phyloP scores from a whole-genome alignment of 2,113 vertebrate species.

The Suncus etruscus region DNA sequence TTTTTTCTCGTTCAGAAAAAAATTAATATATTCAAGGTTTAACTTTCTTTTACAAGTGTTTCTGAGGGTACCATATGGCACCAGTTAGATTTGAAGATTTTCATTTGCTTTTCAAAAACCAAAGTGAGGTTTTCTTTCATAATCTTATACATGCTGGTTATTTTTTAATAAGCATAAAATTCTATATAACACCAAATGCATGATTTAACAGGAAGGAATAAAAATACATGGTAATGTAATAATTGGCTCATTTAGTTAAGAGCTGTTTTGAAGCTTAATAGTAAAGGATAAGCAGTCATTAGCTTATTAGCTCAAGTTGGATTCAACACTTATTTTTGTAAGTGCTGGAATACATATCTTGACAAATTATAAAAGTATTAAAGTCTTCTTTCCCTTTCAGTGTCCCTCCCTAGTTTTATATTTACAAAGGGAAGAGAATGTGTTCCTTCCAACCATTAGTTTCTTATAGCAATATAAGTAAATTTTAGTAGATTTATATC shows the following conservation, averaged over 20 bases:
- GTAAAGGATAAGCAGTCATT: constrained; percentile 72
- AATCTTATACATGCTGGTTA: constrained; percentile 78
- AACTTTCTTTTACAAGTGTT: constrained; percentile 82
- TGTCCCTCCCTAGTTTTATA: not conserved
- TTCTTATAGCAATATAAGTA: constrained; percentile 5
- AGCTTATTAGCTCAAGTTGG: constrained; percentile 77
- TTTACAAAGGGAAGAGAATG: constrained; percentile 28
- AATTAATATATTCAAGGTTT: constrained; percentile 85
- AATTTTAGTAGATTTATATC: constrained; percentile 66
- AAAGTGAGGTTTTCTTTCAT: constrained; percentile 79
- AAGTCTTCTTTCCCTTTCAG: not conserved
- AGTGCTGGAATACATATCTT: constrained; percentile 64
- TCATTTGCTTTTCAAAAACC: constrained; percentile 83
- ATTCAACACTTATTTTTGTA: constrained; percentile 21
- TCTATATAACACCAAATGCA: constrained; percentile 76
- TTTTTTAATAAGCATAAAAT: constrained; percentile 83
- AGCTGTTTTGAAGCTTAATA: constrained; percentile 71
- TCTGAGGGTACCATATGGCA: constrained; percentile 82
- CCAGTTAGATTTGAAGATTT: constrained; percentile 81
- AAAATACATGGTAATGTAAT: constrained; percentile 70
- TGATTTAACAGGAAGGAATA: constrained; percentile 79
- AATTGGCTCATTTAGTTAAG: constrained; percentile 79
- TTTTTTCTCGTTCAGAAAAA: constrained; percentile 61
- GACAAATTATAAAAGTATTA: constrained; percentile 73
- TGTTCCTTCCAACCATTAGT: constrained; percentile 40